Percentiles rank a stretch among this genome's conserved stretches.
Conservation (phyloP, 1,140 invertebrate species). For the Ctenoplectra terminalis region DNA sequence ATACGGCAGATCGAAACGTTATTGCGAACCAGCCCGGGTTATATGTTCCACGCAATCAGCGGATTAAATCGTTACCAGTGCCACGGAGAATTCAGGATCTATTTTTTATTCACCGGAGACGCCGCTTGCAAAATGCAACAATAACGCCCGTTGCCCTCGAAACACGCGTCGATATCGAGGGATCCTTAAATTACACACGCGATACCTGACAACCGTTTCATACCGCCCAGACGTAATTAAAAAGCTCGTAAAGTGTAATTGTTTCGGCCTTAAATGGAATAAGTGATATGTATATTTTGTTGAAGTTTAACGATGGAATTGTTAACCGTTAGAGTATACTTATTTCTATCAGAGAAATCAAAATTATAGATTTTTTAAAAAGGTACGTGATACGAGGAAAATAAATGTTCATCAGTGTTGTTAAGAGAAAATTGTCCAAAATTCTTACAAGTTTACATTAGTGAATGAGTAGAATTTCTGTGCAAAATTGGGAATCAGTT, state of each 20-base stretch:
- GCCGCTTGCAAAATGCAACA: background rate
- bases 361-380: too few species aligned
- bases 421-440: too few species aligned
- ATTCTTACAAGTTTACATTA: too few species aligned
- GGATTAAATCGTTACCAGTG: slow-evolving; percentile 49
- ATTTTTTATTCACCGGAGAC: slow-evolving; percentile 50
- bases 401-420: too few species aligned
- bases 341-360: too few species aligned
- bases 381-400: too few species aligned
- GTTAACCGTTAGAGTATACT: too few species aligned
- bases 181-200: slow-evolving; percentile 5
- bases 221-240: slow-evolving; percentile 2
- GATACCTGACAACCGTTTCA: background rate
- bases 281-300: background rate
- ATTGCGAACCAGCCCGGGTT: slow-evolving; percentile 39
- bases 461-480: too few species aligned
- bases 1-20: slow-evolving; percentile 41
- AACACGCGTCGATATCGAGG: background rate
- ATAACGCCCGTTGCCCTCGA: background rate
- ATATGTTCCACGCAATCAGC: slow-evolving; percentile 42
- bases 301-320: too few species aligned
- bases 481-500: too few species aligned
- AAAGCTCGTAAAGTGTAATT: background rate
- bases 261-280: background rate
- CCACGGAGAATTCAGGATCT: slow-evolving; percentile 26